Evolutionary conservation across 2,113 vertebrate species (phyloP).

Genomic region (western clawed frog (Xenopus tropicalis)): UCB_Xtro_10.0 CM004448.2:107459501-107460000

Average conservation of each 20-base stretch:
- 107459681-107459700: constrained; percentile 4
- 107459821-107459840: no score
- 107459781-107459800: no score
- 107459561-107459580: not conserved
- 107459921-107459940: no score
- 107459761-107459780: not conserved
- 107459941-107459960: no score
- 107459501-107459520: not conserved
- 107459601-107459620: constrained; percentile 2
- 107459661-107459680: constrained; percentile 5
- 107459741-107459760: not conserved
- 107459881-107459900: no score
- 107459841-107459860: no score
- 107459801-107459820: no score
- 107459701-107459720: not conserved
- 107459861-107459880: no score
- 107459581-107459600: not conserved
- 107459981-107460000: no score
- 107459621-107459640: constrained; percentile 12
- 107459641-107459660: constrained; percentile 16
- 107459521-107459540: not conserved
- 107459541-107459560: constrained; percentile 11
- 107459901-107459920: no score
- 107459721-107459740: not conserved
- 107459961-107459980: no score